Evolutionary conservation across 1,140 invertebrate species (phyloP), one percentile per base, ranked within the genome.

Genomic region (Drosophila bocqueti): DNA sequence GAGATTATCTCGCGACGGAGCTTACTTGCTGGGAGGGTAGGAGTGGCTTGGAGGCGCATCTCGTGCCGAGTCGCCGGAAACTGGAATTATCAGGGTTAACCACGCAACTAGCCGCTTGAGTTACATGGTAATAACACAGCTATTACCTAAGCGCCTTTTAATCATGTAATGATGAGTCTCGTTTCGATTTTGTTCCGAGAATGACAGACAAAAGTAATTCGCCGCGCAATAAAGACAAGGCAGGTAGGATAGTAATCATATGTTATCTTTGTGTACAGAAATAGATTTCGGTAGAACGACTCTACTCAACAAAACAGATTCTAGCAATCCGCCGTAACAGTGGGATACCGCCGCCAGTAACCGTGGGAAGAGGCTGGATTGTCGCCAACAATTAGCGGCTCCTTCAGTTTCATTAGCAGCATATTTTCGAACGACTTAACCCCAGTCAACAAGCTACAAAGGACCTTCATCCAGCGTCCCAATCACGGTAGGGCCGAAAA

Each of bases 321-420:
- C 24, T 10, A 26, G 46, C 21, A 8, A 29, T n/a, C 10, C 31
- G 31, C 31, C 31, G 34, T 11, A 13, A 15, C 21, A 1, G 9
- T 34, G 9, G 31, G 8, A 24, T 24, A 24, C 31, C 31, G 31
- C 31, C 31, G 34, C 34, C 10, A 10, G 34, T 10, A 34, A 34
- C 10, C 34, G 3, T 11, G 34, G 34, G 9, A 24, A 26, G 13
- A 11, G n/a, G 10, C 31, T 50, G 31, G 62, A 55, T 58, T 46
- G 26, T 60, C 45, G 43, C 77, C 62, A 75, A 63, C 66, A 83
- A 87, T 89, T 89, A 84, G 81, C 83, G 81, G 62, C 68, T 89
- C 59, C 83, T 84, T 89, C 63, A 68, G 81, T 68, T 89, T 81
- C 81, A 89, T 83, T 84, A 81, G 77, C 86, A 55, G 47, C 47